These are phyloP conservation scores for Mercenaria mercenaria DNA, from an alignment of 1,140 invertebrate genomes.

Conservation along the genomic window DNA sequence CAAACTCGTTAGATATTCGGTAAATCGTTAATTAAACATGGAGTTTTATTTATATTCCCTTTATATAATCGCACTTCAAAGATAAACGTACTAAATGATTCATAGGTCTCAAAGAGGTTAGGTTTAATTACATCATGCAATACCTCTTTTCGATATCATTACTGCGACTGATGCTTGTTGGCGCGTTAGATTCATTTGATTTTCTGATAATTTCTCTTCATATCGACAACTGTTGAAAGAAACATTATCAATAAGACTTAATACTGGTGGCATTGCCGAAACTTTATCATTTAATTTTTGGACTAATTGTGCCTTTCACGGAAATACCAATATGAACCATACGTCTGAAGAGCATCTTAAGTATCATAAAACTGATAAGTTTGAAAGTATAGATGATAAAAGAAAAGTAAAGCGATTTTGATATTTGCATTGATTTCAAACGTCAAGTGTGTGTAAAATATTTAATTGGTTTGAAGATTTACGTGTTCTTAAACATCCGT, in stretches of 20 bases:
- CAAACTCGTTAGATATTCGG: neutral
- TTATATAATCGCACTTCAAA: neutral
- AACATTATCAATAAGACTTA: too few species aligned
- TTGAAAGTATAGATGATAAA: neutral
- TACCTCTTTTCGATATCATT: neutral
- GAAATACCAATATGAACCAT: neutral
- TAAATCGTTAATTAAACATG: neutral
- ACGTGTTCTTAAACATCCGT: neutral
- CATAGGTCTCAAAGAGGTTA: neutral
- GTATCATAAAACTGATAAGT: neutral
- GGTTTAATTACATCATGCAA: neutral
- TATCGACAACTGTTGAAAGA: too few species aligned
- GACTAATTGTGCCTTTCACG: neutral
- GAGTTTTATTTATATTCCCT: neutral
- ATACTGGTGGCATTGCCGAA: too few species aligned
- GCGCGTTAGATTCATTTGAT: too few species aligned
- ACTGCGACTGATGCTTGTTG: too few species aligned
- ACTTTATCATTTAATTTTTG: neutral
- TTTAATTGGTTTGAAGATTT: slow-evolving; percentile 16
- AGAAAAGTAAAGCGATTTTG: neutral
- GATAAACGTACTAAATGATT: neutral
- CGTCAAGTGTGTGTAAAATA: neutral
- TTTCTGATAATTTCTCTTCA: too few species aligned
- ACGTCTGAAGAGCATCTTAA: neutral
- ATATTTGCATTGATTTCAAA: neutral